phyloP scores from a whole-genome alignment of 2,797 vertebrate genomes.

The Anableps anableps region DNA sequence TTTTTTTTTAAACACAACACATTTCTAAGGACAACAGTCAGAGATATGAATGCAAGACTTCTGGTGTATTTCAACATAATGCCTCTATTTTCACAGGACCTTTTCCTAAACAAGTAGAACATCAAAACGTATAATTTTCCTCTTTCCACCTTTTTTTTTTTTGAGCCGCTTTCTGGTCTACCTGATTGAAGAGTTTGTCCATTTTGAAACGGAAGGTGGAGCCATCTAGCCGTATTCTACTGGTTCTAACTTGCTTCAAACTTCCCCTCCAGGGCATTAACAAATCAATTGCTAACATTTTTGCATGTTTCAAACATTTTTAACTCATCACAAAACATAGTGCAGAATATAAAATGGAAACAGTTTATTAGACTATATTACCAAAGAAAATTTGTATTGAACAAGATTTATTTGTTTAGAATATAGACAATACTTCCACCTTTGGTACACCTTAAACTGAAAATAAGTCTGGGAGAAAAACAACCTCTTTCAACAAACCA shows the following conservation, averaged over 20 bases:
- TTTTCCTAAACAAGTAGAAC: constrained; percentile 37
- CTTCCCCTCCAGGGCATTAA: background rate
- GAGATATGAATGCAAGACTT: background rate
- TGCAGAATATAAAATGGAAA: background rate
- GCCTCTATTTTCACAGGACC: constrained; percentile 26
- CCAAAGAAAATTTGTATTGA: background rate
- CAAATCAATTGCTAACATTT: background rate
- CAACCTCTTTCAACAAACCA: background rate
- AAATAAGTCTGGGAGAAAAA: background rate
- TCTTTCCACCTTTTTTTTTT: constrained; percentile 9
- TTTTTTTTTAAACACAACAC: background rate
- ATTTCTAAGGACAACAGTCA: background rate
- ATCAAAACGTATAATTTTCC: constrained; percentile 4
- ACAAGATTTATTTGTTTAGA: background rate
- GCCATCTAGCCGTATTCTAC: constrained; percentile 11
- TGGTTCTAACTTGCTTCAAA: background rate
- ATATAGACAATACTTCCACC: no score
- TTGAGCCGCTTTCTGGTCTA: background rate
- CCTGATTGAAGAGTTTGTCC: background rate
- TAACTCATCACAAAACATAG: background rate
- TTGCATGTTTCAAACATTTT: background rate
- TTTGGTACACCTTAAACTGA: background rate
- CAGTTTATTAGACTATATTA: background rate
- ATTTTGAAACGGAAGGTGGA: constrained; percentile 31
- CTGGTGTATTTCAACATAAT: background rate